phyloP scores from a whole-genome alignment of 2,888 invertebrate genomes.

The Neoascia interrupta region DNA sequence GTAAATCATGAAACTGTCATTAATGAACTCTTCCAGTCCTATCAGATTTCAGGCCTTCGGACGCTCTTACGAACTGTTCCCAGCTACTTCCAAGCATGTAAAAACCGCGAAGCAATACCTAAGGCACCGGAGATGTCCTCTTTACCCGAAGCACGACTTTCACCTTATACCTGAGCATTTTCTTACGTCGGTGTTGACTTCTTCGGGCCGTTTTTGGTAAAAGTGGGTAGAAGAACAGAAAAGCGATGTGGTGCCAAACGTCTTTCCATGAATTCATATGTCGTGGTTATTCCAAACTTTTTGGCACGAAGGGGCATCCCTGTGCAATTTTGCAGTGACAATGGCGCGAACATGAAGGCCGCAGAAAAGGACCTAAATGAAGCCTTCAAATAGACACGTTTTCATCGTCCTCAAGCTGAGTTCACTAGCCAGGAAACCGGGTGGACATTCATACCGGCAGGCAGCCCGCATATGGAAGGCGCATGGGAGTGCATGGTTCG shows the following conservation, averaged over 20 bases:
- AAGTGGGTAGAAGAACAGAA: conserved; percentile 31
- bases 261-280: conserved; percentile 24
- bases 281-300: no score
- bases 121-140: conserved; percentile 60
- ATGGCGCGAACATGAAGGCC: no score
- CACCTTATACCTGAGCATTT: conserved; percentile 42
- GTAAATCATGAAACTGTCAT: conserved; percentile 52
- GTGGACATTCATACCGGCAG: no score
- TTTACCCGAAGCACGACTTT: no score
- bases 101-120: conserved; percentile 27
- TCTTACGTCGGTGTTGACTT: conserved; percentile 55
- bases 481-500: no score
- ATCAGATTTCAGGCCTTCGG: conserved; percentile 40
- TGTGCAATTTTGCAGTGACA: no score
- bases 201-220: conserved; percentile 58
- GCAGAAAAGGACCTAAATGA: no score
- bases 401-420: no score
- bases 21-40: conserved; percentile 48
- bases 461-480: no score
- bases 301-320: no score
- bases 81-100: conserved; percentile 44
- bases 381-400: no score
- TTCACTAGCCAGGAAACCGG: no score
- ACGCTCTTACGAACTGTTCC: conserved; percentile 43
- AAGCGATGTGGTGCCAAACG: conserved; percentile 47